A percentile compares a stretch with the other conserved stretches of the same genome.
Evolutionary conservation across 1,140 invertebrate species (phyloP).

Genomic region (Heliconius himera): DNA sequence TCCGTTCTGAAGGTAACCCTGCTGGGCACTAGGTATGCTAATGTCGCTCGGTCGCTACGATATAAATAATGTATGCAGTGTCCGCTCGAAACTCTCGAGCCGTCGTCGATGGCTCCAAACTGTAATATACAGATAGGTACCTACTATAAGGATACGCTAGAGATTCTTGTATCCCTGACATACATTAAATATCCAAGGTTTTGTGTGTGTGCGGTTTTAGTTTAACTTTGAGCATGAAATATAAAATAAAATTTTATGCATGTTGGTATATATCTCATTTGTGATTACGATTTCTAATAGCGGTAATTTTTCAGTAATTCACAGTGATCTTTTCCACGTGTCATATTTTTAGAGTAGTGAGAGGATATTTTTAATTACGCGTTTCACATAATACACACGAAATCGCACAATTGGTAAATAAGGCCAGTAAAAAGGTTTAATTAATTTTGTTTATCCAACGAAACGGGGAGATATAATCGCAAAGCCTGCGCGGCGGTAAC

Average conservation of each 20-base stretch:
- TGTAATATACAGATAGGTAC: conserved; percentile 17
- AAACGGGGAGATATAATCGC: conserved; percentile 51
- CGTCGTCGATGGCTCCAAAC: conserved; percentile 19
- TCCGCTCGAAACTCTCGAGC: conserved; percentile 24
- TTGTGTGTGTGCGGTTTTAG: neutral
- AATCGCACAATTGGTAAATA: conserved; percentile 28
- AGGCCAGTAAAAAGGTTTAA: conserved; percentile 43
- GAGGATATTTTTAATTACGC: conserved; percentile 21
- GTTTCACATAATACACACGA: conserved; percentile 14
- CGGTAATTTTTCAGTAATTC: neutral
- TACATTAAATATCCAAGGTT: conserved; percentile 12
- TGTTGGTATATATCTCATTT: neutral
- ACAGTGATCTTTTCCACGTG: neutral
- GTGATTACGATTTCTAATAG: neutral
- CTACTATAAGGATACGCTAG: neutral
- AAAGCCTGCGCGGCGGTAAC: conserved; percentile 43
- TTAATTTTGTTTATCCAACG: conserved; percentile 54
- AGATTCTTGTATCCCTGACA: conserved; percentile 23
- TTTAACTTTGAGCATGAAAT: neutral
- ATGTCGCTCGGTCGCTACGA: conserved; percentile 33
- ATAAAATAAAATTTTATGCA: neutral
- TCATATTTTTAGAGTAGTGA: neutral
- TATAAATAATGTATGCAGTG: conserved; percentile 47
- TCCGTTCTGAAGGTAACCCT: neutral
- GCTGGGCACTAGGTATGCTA: conserved; percentile 42